Evolutionary conservation across 1,140 invertebrate species (phyloP), one percentile per base, ranked within the genome.

Genomic region (Bombus turneri): DNA sequence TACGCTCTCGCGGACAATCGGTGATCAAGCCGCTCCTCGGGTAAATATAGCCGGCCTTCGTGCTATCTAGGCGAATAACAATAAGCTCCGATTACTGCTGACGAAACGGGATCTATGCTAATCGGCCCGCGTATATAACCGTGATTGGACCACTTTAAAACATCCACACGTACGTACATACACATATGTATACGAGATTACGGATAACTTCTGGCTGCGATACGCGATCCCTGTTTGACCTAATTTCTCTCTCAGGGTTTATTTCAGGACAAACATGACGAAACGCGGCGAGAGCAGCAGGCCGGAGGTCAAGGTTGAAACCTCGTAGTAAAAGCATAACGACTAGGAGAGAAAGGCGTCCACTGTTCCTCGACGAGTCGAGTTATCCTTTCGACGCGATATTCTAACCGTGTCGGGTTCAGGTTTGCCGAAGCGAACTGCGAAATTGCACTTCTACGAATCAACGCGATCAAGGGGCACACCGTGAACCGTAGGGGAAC

Each of bases 401-500:
- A 80, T n/a, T 69, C 64, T 15, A 37, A 3, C 34, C 39, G 77
- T 28, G 62, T 69, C 78, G 39, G 62, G 41, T 66, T 66, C 39
- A 34, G 41, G 78, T 39, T 39, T 59, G 53, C 74, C 37, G 57
- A 13, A 62, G n/a, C 62, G 62, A n/a, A 57, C 75, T 31, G 75
- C 75, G 75, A 78, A 78, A 78, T 78, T 64, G n/a, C 75, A 31
- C 25, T 88, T 86, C 66, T 34, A 34, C 79, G 78, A 78, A 82
- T 37, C 25, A 31, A n/a, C 64, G 8, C 22, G 31, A 25, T 28
- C 34, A 5, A 22, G 37, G 34, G 57, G 22, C 59, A 62, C 15
- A 31, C 15, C 53, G 34, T 22, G 37, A 12, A 39, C 57, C 8
- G 5, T 15, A 22, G 39, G 41, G 64, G 73, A 64, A 73, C 72